These are phyloP conservation scores for Charina bottae DNA, from an alignment of 2,113 vertebrate genomes.

Conservation along the genomic window DNA sequence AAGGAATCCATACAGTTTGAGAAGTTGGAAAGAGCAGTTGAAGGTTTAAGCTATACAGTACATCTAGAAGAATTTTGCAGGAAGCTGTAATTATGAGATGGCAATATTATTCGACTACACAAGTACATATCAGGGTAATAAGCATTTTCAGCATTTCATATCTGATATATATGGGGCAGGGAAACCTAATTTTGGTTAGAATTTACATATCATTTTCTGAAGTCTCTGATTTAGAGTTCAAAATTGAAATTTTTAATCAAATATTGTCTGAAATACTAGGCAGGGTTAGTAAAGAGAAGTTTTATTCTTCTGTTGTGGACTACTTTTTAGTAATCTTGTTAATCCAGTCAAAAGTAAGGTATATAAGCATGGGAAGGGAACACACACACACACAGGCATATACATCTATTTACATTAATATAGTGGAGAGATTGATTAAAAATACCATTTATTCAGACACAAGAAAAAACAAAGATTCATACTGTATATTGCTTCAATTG, in stretches of 20 bases:
- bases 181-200: neutral
- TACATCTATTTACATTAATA: neutral
- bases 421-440: neutral
- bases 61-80: neutral
- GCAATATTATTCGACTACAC: slow-evolving; percentile 36
- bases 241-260: neutral
- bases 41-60: neutral
- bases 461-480: neutral
- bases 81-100: slow-evolving; percentile 46
- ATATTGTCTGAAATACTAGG: neutral
- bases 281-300: neutral
- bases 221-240: neutral
- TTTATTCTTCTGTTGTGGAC: neutral
- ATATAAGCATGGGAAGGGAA: neutral
- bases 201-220: neutral
- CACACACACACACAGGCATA: neutral
- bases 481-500: neutral
- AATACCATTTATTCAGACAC: neutral
- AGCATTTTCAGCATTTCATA: slow-evolving; percentile 54
- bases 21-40: slow-evolving; percentile 42
- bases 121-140: neutral
- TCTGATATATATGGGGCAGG: slow-evolving; percentile 35
- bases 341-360: neutral
- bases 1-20: neutral
- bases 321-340: neutral